Evolutionary conservation across 2,797 vertebrate genomes (phyloP).

Genomic region (Cyclura pinguis): DNA sequence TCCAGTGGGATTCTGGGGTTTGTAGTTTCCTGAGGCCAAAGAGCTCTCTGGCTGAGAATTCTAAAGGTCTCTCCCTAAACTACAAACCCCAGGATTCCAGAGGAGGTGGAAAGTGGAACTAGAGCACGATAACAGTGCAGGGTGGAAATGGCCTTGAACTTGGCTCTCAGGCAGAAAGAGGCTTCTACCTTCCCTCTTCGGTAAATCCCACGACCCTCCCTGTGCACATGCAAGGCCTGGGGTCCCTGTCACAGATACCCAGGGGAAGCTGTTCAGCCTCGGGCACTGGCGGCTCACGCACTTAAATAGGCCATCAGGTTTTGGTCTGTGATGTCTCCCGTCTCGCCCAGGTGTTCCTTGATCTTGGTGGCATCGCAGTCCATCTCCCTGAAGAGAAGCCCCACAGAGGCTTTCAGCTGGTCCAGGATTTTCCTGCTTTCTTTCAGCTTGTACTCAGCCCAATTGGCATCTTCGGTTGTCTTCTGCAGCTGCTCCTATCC

Average conservation of each 20-base stretch:
- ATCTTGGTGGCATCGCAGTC: constrained; percentile 42
- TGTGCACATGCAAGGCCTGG: neutral
- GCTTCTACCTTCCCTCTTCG: neutral
- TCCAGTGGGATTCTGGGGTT: too few relatives aligned
- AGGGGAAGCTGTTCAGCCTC: fast-evolving
- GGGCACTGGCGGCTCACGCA: constrained; percentile 47
- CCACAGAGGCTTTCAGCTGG: constrained; percentile 44
- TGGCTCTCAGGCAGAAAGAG: too few relatives aligned
- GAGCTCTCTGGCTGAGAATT: too few relatives aligned
- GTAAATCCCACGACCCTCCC: neutral
- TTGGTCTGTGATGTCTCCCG: constrained; percentile 42
- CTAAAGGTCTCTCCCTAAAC: too few relatives aligned
- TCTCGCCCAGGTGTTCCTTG: constrained; percentile 66
- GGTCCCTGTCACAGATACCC: too few relatives aligned
- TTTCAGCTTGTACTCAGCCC: constrained; percentile 42
- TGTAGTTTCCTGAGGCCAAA: too few relatives aligned
- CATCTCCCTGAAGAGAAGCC: constrained; percentile 52
- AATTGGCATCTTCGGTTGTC: constrained; percentile 45
- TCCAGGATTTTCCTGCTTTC: constrained; percentile 61
- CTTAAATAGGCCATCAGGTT: constrained; percentile 74
- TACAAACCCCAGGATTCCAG: too few relatives aligned
- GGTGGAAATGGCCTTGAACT: too few relatives aligned
- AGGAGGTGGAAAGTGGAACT: too few relatives aligned
- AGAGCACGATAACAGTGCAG: too few relatives aligned
- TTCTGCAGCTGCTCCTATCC: constrained; percentile 67